Base-by-base conservation (phyloP, 2,113 vertebrate species). In the Eulacestoma nigropectus region DNA sequence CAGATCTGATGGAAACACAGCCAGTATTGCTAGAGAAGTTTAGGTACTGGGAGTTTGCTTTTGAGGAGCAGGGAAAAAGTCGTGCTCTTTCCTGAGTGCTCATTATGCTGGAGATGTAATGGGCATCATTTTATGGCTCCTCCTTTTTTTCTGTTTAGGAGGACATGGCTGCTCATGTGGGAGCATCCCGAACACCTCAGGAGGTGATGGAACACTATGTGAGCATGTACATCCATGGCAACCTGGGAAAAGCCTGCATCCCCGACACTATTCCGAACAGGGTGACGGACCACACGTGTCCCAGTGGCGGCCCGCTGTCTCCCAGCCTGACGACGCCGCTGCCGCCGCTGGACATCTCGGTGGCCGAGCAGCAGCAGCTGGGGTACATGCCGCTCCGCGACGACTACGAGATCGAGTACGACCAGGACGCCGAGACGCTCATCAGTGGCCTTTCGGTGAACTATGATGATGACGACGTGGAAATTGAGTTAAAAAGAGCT, bases 181-280 rank as follows among this genome's bases (percentile, higher is more conserved):
- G 99, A 30, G 98, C 99, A 0, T 98, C 99, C 5, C 98, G 99
- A 26, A 99, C 98, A 0, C 99, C 99, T 6, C 99, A 99, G 97
- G 99, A 99, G 88, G 99, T 99, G 83, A 99, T 99, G 99, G 99
- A 99, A 7, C 99, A 99, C 93, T 99, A 99, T 0, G 99, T 99
- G 84, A 99, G 98, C 98, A 99, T 99, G 99, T 99, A 99, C 49
- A 99, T 99, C 96, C 99, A 99, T 1, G 99, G 99, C 15, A 99
- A 99, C 98, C 98, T 99, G 86, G 99, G 99, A 0, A 99, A 99
- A 64, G 99, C 99, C 92, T 99, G 99, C 97, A 99, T 99, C 96
- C 99, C 99, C 0, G 99, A 99, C 98, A 98, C 93, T 9, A 99
- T 99, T 89, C 99, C 99, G 2, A 99, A 99, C 97, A 98, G 99